Conservation (phyloP, 2,113 vertebrate species). For the Megaleporinus macrocephalus region DNA sequence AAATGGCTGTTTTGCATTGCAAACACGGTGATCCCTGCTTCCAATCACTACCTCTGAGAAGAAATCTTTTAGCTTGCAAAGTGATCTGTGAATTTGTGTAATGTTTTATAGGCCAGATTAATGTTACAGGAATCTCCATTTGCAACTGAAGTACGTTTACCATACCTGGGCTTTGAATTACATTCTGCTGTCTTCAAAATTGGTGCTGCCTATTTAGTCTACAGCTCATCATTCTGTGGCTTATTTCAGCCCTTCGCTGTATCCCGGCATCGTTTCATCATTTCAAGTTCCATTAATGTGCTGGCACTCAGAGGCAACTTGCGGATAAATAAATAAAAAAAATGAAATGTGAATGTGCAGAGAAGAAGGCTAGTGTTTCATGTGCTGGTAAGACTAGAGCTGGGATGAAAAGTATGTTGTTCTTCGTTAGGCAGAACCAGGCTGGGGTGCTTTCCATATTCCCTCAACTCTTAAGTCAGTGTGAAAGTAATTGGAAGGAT, state of each 20-base stretch:
- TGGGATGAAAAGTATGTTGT: neutral
- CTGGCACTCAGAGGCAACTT: slow-evolving; percentile 35
- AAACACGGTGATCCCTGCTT: no score
- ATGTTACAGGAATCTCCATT: no score
- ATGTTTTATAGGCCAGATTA: no score
- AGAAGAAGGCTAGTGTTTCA: neutral
- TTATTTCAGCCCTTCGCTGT: slow-evolving; percentile 2
- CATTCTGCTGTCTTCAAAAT: no score
- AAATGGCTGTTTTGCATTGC: no score
- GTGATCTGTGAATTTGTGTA: no score
- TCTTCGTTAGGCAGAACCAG: neutral
- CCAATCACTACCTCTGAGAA: no score
- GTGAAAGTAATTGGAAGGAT: neutral
- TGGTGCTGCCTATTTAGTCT: neutral
- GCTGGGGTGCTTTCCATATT: neutral
- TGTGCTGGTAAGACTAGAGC: neutral
- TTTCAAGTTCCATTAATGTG: slow-evolving; percentile 36
- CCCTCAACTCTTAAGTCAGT: neutral
- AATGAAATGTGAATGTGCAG: slow-evolving; percentile 7
- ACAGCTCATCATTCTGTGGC: neutral
- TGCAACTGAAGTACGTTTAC: no score
- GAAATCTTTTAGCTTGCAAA: no score
- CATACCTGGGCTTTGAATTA: no score
- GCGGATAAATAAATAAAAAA: slow-evolving; percentile 22
- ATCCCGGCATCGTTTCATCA: neutral